Evolutionary conservation across 2,113 vertebrate species (phyloP).

Genomic region (Geococcyx californianus): DNA sequence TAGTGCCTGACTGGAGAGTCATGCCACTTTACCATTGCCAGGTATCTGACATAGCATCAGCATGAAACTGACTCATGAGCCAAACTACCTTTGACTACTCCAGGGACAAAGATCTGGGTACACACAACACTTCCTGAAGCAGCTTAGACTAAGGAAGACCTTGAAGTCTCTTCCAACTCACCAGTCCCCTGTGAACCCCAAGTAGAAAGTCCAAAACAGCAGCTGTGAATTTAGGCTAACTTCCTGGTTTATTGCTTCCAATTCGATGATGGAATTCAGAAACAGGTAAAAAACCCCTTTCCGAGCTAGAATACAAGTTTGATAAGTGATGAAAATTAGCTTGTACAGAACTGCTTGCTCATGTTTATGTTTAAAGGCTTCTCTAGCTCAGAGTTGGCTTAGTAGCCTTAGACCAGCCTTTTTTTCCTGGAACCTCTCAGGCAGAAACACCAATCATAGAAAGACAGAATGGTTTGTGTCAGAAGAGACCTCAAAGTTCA

Average conservation of each 20-base stretch:
- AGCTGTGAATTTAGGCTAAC: not conserved
- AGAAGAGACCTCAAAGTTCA: too few relatives aligned
- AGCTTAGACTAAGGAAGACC: not conserved
- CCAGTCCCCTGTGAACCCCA: not conserved
- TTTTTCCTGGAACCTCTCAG: too few relatives aligned
- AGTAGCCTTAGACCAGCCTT: rapidly evolving
- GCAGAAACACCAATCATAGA: rapidly evolving
- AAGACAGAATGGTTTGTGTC: too few relatives aligned
- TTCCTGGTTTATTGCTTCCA: not conserved
- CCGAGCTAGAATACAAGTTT: not conserved
- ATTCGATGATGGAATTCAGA: not conserved
- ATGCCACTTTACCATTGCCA: not conserved
- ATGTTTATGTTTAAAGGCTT: not conserved
- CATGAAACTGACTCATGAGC: rapidly evolving
- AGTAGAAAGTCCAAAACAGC: not conserved
- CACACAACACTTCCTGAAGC: rapidly evolving
- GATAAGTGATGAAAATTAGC: not conserved
- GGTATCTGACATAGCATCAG: rapidly evolving
- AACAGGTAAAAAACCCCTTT: rapidly evolving
- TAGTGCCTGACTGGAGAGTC: not conserved
- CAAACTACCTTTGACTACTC: not conserved
- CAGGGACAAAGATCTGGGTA: not conserved
- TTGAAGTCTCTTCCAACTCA: not conserved
- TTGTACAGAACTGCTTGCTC: not conserved
- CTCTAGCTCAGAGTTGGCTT: not conserved